Evolutionary conservation across 2,113 vertebrate species (phyloP), one percentile per base, ranked within the genome.

Genomic region (Varanus komodoensis): DNA sequence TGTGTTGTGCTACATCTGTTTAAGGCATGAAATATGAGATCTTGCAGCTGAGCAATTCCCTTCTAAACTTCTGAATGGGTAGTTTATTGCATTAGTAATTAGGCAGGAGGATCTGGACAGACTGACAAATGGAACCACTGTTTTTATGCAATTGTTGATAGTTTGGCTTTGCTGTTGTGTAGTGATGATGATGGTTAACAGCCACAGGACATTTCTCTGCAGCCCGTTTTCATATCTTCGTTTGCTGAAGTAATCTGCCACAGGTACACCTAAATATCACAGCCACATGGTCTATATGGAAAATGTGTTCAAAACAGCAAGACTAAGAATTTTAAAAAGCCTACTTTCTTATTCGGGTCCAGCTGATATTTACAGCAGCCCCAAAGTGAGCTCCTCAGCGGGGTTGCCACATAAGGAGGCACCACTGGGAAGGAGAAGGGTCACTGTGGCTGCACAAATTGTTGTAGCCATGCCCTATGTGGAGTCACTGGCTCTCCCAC

Each of bases 221-320:
- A 84, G 1, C 27, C 48, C 78, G 32, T 85, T 32, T 3, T 82
- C 86, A 29, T 80, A 71, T 21, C 48, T 85, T 27, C 23, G 61
- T 64, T 88, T 82, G 87, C 80, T 90, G 90, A 93, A 90, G 87
- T 90, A 86, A n/a, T 86, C 87, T 87, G 64, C 74, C 54, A 86
- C 77, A 92, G 77, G 25, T 73, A 4, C 44, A 34, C 34, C 94
- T 89, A 89, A 85, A 87, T 91, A 84, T 87, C 69, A 44, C 77
- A 83, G 67, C n/a, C 82, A 0, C 92, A 90, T 93, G 68, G 90
- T 92, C 93, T 94, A 93, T 88, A 52, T 38, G 87, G 79, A 90
- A 94, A 94, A 73, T 90, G 80, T 86, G 87, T 79, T 93, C 92
- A 91, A 64, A 93, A 74, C 44, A 83, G 88, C 86, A 77, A 68